These are phyloP conservation scores for Girardia tigrina DNA, from an alignment of 2,888 invertebrate species.

Conservation along the genomic window DNA sequence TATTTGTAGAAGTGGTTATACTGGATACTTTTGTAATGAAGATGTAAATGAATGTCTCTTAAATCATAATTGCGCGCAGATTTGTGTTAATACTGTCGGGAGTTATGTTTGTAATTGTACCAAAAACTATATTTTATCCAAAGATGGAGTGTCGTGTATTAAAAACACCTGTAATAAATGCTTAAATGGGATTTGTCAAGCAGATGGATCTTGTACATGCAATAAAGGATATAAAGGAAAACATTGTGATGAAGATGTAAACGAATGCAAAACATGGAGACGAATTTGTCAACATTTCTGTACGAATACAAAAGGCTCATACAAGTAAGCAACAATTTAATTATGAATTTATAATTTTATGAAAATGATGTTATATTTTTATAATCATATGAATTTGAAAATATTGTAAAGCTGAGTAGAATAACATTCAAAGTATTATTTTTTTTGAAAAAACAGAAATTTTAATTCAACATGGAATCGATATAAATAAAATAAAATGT, in stretches of 20 bases:
- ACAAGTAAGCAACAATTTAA: too few relatives aligned
- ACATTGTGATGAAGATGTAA: background rate
- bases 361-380: too few relatives aligned
- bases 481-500: too few relatives aligned
- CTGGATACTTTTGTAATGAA: background rate
- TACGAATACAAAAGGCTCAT: background rate
- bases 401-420: too few relatives aligned
- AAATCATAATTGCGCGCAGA: background rate
- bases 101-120: background rate
- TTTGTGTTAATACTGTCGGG: background rate
- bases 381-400: too few relatives aligned
- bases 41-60: background rate
- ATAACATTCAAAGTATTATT: too few relatives aligned
- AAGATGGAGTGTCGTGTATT: background rate
- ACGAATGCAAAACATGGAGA: background rate
- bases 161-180: background rate
- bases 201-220: background rate
- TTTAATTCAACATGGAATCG: too few relatives aligned
- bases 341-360: too few relatives aligned
- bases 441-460: too few relatives aligned
- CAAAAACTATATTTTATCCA: background rate
- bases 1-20: background rate
- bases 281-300: background rate
- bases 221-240: background rate
- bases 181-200: background rate